A percentile compares a stretch with the other conserved stretches of the same genome.
Evolutionary conservation across 2,113 vertebrate genomes (phyloP).

Genomic region (Colinus virginianus): DNA sequence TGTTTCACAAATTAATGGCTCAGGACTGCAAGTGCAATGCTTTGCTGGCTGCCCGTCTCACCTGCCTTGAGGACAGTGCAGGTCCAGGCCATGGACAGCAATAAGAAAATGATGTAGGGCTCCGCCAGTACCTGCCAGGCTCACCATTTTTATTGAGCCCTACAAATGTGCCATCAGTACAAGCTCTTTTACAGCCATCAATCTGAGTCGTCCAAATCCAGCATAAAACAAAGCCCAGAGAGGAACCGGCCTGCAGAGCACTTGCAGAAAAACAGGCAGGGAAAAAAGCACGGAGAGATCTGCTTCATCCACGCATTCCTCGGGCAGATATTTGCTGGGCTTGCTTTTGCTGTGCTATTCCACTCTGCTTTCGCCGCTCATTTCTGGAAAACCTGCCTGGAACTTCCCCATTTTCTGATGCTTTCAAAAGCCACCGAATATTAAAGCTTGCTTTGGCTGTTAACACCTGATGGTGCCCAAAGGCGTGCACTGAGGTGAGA

Average conservation of each 20-base stretch:
- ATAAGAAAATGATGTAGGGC: background rate
- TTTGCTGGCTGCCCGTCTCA: slow-evolving; percentile 15
- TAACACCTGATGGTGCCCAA: background rate
- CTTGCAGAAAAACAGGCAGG: background rate
- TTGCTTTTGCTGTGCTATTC: background rate
- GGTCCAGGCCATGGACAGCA: slow-evolving; percentile 5
- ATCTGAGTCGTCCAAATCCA: slow-evolving; percentile 57
- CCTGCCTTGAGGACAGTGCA: slow-evolving; percentile 52
- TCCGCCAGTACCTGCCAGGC: slow-evolving; percentile 55
- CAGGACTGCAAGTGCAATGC: background rate
- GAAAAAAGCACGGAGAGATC: background rate
- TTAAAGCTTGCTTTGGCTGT: background rate
- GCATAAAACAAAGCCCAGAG: slow-evolving; percentile 19
- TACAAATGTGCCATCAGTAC: slow-evolving; percentile 65
- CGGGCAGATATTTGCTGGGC: background rate
- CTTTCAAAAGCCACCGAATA: background rate
- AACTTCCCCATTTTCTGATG: background rate
- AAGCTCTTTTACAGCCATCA: slow-evolving; percentile 52
- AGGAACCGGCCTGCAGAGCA: background rate
- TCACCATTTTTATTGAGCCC: slow-evolving; percentile 52
- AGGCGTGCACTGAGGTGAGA: fast-evolving
- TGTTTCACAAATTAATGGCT: background rate
- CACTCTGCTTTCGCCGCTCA: background rate
- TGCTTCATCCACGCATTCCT: background rate
- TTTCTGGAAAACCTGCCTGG: background rate